phyloP scores from a whole-genome alignment of 2,113 vertebrate species.

The Zapornia atra region DNA sequence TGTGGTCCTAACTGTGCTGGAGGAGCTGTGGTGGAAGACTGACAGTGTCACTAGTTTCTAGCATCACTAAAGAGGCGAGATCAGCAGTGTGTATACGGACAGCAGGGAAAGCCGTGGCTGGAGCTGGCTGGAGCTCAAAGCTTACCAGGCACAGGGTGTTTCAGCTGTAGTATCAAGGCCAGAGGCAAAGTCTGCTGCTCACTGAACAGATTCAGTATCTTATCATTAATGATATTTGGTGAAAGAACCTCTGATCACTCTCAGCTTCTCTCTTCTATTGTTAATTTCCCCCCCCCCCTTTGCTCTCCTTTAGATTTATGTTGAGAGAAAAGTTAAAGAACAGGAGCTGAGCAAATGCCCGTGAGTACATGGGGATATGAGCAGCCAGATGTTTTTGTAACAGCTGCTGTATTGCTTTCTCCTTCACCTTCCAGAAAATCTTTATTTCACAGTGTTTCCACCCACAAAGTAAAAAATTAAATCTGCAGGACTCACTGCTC shows the following conservation, averaged over 20 bases:
- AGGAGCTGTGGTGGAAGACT: background rate
- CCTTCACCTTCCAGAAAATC: background rate
- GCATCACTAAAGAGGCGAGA: background rate
- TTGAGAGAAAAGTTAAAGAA: background rate
- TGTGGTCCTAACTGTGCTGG: background rate
- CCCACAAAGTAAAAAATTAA: background rate
- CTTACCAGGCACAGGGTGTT: background rate
- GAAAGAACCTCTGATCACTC: background rate
- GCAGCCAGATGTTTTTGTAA: background rate
- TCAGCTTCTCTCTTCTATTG: background rate
- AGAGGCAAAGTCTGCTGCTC: background rate
- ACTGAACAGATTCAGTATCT: background rate
- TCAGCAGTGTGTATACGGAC: fast-evolving
- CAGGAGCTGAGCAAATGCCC: background rate
- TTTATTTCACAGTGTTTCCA: background rate
- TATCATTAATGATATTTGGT: background rate
- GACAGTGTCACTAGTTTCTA: no score
- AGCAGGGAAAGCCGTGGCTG: background rate
- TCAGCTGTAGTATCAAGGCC: background rate
- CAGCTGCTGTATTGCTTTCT: background rate
- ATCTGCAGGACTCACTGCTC: background rate
- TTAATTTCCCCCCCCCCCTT: background rate
- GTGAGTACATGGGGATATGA: background rate
- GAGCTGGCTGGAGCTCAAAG: background rate
- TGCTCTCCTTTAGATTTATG: background rate